Evolutionary conservation across 1,140 invertebrate species (phyloP).

Genomic region (Drosophila carrolli): DNA sequence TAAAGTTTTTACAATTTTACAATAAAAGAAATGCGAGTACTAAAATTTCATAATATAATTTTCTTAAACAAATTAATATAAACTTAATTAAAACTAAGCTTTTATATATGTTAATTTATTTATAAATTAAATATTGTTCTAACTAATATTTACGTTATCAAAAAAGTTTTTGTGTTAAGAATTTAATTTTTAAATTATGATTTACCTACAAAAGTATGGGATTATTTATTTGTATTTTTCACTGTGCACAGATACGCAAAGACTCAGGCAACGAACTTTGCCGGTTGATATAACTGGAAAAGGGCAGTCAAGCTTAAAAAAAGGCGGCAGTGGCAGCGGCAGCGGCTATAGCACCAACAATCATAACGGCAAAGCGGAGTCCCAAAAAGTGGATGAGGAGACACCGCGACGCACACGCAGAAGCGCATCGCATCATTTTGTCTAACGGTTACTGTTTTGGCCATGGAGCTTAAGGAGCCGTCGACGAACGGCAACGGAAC

Average conservation of each 20-base stretch:
- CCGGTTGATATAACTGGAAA: constrained; percentile 50
- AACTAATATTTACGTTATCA: too few species aligned
- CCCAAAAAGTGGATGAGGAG: constrained; percentile 42
- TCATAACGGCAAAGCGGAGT: constrained; percentile 64
- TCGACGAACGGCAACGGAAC: constrained; percentile 60
- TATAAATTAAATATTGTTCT: too few species aligned
- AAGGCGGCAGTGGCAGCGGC: constrained; percentile 17
- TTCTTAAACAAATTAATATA: too few species aligned
- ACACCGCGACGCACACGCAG: constrained; percentile 1
- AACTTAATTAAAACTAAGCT: too few species aligned
- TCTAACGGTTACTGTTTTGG: constrained; percentile 63
- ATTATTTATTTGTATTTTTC: too few species aligned
- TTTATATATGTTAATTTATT: too few species aligned
- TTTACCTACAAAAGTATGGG: too few species aligned
- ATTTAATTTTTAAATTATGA: too few species aligned
- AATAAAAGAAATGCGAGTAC: too few species aligned
- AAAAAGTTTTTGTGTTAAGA: too few species aligned
- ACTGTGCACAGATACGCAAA: constrained; percentile 32
- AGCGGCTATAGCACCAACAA: constrained; percentile 21
- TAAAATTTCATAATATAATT: too few species aligned
- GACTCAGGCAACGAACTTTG: constrained; percentile 66
- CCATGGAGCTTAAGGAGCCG: constrained; percentile 45
- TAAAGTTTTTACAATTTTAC: too few species aligned
- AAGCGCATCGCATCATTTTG: constrained; percentile 59
- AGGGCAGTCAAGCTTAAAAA: constrained; percentile 57